Evolutionary conservation across 2,888 invertebrate species (phyloP), one percentile per base, ranked within the genome.

Genomic region (Lordiphosa andalusiaca): DNA sequence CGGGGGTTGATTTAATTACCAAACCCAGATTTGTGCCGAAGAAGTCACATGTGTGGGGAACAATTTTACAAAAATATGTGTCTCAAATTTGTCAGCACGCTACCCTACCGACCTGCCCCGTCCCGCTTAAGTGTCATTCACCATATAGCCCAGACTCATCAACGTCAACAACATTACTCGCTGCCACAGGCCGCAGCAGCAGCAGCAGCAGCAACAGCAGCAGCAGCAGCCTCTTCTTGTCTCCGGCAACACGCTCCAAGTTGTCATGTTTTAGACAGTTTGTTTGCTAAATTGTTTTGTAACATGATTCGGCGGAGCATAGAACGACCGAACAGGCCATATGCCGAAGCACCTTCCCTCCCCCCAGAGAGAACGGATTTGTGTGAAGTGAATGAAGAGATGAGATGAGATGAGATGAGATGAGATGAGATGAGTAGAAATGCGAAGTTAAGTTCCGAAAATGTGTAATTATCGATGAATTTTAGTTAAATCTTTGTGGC

Each of bases 201-300:
- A 33, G 12, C 33, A 46, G 12, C 30, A 58, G n/a, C n/a, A n/a
- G n/a, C n/a, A n/a, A n/a, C 48, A n/a, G 7, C 55, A 33, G 12
- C 33, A 46, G 60, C 42, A 59, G 49, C 68, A 52, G 71, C 49
- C 52, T 59, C 59, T 50, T 48, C 23, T 54, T 69, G 70, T 80
- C 76, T 67, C 67, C 47, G 62, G 67, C 77, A 76, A 69, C 81
- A 30, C 16, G 78, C 78, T 74, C 77, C 71, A 73, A 78, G 82
- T 76, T 85, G 85, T 85, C 85, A 85, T 85, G 85, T 85, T 85
- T 86, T 80, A 82, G 85, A 85, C 85, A 85, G 84, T 85, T 86
- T 85, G 84, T 84, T 82, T 86, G 86, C 85, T 85, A 85, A 85
- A 85, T 85, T 85, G 80, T 85, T 73, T 80, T 82, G 75, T 73